Base-by-base conservation (phyloP, 2,797 vertebrate genomes). In the Meriones psammophilus region DNA sequence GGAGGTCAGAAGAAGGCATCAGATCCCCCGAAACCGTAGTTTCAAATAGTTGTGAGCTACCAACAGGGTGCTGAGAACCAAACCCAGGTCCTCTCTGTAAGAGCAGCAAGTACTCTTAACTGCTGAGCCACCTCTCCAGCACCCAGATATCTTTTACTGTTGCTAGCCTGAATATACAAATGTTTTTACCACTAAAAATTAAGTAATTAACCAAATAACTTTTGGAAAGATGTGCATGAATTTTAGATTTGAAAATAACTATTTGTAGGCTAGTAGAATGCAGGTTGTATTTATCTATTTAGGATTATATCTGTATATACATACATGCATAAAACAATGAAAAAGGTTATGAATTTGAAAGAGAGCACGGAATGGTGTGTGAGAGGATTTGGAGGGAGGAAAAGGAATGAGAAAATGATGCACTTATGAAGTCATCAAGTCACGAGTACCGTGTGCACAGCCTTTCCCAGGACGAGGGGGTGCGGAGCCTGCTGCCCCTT, bases 181-280 rank as follows among this genome's bases (percentile, higher is more conserved):
- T 85, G 28, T 91, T 94, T 96, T 81, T 86, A 88, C 17, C 13
- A 91, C 42, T 46, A 94, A 68, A 94, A 93, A 39, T 89, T 91
- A 95, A 93, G 56, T 92, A 88, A 68, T 68, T 81, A 89, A 69
- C 5, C 9, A 96, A 94, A 88, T 89, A 91, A 94, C 22, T 62
- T 95, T 92, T 69, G 36, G 26, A 58, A 97, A 94, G 46, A 92
- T 89, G 18, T 77, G 85, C 74, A 94, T 58, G 12, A 96, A 96
- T 78, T 92, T 85, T 66, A 95, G 83, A 85, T 50, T 89, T 22
- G 30, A 86, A 88, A 95, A 78, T 68, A 74, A 93, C 78, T 78
- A 89, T 94, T 88, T 92, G 69, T 50, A 77, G 56, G 58, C 73
- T 46, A 73, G 50, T 87, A 71, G 33, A 71, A 87, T 39, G 68